Evolutionary conservation across 2,888 invertebrate species (phyloP), one percentile per base, ranked within the genome.

Genomic region (Drosophila paracracens): DNA sequence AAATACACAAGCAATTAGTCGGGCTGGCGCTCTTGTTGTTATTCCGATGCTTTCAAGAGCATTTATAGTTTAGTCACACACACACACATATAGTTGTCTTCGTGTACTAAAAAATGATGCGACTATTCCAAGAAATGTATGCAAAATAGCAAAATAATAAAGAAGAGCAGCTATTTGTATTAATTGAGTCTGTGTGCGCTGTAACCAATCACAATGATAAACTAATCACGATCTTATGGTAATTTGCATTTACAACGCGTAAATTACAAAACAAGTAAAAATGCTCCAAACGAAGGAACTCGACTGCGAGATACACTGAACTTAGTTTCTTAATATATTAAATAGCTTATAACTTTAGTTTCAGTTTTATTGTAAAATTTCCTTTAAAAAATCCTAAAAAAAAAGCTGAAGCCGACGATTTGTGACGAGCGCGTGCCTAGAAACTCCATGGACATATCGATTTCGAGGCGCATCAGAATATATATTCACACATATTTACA

Each of bases 181-280:
- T 72, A 72, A 76, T 76, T 79, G 81, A 72, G 64, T 70, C 59
- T 70, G 60, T 52, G 43, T 11, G 13, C 43, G 53, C 52, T n/a
- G 40, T 36, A 50, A 53, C 36, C 43, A 36, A 54, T 54, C 48
- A 58, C 57, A 68, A 50, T 61, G 74, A 40, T 68, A 48, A 61
- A 52, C 65, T 74, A 74, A 71, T 70, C 52, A 70, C 21, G 40
- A 46, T 50, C 66, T 73, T 77, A 67, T 67, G 64, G 48, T 72
- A 67, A 76, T 76, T 77, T 77, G 78, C 73, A 76, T 76, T 78
- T 64, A 70, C 68, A 70, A 50, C 54, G 27, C 36, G 50, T 51
- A n/a, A 63, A 53, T 29, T 38, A 52, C 48, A 36, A 40, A 51
- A 53, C 25, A 73, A 21, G 27, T 50, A 52, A 36, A 38, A 64